Evolutionary conservation across 2,113 vertebrate genomes (phyloP).

Genomic region (Meriones unguiculatus): DNA sequence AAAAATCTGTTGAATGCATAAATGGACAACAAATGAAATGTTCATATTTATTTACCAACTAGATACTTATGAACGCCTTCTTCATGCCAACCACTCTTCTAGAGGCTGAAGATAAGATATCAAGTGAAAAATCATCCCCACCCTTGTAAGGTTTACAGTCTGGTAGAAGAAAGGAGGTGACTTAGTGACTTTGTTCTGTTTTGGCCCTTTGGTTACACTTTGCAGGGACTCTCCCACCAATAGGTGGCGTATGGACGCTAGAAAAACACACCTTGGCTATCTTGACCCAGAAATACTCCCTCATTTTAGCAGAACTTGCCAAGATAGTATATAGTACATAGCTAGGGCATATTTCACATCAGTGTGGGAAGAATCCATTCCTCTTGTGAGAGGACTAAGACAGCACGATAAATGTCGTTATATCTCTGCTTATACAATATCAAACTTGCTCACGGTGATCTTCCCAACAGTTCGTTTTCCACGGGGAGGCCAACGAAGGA

Average conservation of each 20-base stretch:
- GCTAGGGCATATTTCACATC: slow-evolving; percentile 84
- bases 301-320: slow-evolving; percentile 86
- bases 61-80: background rate
- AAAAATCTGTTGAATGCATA: background rate
- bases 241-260: slow-evolving; percentile 78
- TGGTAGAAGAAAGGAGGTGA: background rate
- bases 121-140: background rate
- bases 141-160: background rate
- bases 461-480: slow-evolving; percentile 66
- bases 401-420: slow-evolving; percentile 79
- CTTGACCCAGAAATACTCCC: slow-evolving; percentile 73
- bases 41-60: background rate
- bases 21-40: background rate
- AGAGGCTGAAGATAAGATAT: background rate
- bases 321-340: slow-evolving; percentile 89
- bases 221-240: slow-evolving; percentile 65
- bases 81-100: background rate
- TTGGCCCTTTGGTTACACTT: background rate
- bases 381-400: slow-evolving; percentile 88
- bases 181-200: slow-evolving; percentile 18
- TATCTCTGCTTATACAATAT: slow-evolving; percentile 82
- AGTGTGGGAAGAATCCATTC: slow-evolving; percentile 88
- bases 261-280: slow-evolving; percentile 43
- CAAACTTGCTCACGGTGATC: slow-evolving; percentile 78
- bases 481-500: background rate